Percentiles rank a stretch among this genome's conserved stretches.
phyloP scores from a whole-genome alignment of 2,797 vertebrate species.

The Rhadinocentrus ornatus region DNA sequence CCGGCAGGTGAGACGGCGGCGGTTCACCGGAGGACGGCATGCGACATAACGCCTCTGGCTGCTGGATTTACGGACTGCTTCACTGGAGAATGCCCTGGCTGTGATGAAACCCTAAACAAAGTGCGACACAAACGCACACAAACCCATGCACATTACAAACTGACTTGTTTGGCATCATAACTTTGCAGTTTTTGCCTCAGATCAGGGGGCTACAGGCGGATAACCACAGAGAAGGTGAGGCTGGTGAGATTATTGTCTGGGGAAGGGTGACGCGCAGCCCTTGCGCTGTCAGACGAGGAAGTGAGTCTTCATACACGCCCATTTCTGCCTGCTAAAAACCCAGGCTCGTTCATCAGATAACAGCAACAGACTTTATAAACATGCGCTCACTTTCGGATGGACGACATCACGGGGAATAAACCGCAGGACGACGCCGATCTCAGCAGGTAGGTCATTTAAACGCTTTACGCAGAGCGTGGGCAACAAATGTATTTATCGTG shows the following conservation, averaged over 20 bases:
- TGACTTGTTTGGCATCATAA: conserved; percentile 30
- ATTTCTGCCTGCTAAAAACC: conserved; percentile 55
- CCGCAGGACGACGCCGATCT: conserved; percentile 55
- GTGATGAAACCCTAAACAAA: conserved; percentile 46
- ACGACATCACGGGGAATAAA: conserved; percentile 29
- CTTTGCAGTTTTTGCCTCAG: conserved; percentile 23
- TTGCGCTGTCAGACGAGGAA: conserved; percentile 80
- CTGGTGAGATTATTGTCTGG: conserved; percentile 22
- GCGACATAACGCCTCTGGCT: background rate
- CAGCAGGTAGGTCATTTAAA: conserved; percentile 52
- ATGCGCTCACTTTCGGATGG: conserved; percentile 51
- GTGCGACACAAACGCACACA: conserved; percentile 55
- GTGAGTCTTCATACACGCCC: conserved; percentile 78
- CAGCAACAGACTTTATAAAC: conserved; percentile 39
- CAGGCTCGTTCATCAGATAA: conserved; percentile 51
- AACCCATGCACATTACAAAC: conserved; percentile 20
- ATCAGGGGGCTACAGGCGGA: conserved; percentile 6
- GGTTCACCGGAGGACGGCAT: conserved; percentile 17
- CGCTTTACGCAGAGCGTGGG: conserved; percentile 13
- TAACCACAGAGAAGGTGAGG: conserved; percentile 33
- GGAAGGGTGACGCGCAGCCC: conserved; percentile 60
- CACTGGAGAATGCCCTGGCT: conserved; percentile 21
- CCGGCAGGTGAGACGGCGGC: conserved; percentile 55
- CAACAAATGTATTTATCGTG: conserved; percentile 35
- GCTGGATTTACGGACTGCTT: conserved; percentile 24